phyloP scores from a whole-genome alignment of 2,113 vertebrate genomes.

The Aplodontia rufa region DNA sequence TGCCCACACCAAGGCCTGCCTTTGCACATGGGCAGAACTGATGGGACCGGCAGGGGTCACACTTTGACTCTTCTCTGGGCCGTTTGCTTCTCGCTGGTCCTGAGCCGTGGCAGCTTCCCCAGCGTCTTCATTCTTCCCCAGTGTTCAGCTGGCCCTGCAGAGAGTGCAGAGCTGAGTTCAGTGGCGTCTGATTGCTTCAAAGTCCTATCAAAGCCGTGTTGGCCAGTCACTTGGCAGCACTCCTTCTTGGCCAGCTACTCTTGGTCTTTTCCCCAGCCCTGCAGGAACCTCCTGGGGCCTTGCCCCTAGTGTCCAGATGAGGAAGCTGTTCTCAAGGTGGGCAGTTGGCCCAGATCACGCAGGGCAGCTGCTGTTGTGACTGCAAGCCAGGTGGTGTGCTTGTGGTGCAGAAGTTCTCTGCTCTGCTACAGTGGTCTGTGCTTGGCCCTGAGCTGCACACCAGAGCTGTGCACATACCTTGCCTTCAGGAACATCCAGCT shows the following conservation, averaged over 20 bases:
- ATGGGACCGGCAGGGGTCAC: too few relatives aligned
- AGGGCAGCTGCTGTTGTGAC: accelerated
- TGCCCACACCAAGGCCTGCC: background rate
- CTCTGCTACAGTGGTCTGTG: background rate
- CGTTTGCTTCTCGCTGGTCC: background rate
- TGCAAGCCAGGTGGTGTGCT: background rate
- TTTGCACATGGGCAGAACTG: too few relatives aligned
- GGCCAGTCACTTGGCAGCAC: background rate
- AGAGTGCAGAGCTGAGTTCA: accelerated
- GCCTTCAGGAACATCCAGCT: background rate
- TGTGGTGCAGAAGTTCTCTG: too few relatives aligned
- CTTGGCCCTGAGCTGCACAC: accelerated
- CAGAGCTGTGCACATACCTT: accelerated
- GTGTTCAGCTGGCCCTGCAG: background rate
- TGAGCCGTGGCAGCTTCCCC: accelerated
- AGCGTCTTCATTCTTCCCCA: background rate
- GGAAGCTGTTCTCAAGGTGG: background rate
- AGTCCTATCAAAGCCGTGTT: accelerated
- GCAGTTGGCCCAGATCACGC: background rate
- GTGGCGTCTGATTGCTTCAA: background rate
- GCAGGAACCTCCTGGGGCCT: background rate
- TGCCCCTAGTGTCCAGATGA: background rate
- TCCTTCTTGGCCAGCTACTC: background rate
- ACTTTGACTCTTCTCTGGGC: too few relatives aligned
- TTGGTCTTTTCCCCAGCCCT: accelerated